Percentiles rank a stretch among this genome's conserved stretches.
These are phyloP conservation scores for Plestiodon gilberti DNA, from an alignment of 2,113 vertebrate species.

Conservation along the genomic window DNA sequence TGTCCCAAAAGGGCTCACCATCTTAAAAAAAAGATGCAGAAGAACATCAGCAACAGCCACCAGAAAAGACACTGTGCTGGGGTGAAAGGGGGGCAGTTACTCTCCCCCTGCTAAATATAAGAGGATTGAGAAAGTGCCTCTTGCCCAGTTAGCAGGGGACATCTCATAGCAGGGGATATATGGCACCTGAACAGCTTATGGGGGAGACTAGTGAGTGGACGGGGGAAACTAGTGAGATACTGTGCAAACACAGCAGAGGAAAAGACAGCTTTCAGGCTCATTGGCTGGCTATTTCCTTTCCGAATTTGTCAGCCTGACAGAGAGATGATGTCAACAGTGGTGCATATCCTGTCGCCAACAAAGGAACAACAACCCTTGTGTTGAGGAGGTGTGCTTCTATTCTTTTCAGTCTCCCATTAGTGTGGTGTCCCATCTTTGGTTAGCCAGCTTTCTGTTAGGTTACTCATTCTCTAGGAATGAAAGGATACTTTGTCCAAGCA, in stretches of 20 bases:
- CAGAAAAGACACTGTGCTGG: too few relatives aligned
- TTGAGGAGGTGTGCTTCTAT: not conserved
- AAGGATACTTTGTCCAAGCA: slow-evolving; percentile 56
- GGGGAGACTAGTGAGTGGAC: not conserved
- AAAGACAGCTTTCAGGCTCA: slow-evolving; percentile 17
- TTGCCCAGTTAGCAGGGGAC: too few relatives aligned
- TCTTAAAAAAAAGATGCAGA: too few relatives aligned
- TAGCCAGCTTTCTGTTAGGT: not conserved
- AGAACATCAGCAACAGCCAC: too few relatives aligned
- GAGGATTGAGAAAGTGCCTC: too few relatives aligned
- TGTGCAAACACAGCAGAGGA: not conserved
- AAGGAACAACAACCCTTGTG: slow-evolving; percentile 43
- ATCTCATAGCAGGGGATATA: too few relatives aligned
- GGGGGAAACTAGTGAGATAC: not conserved
- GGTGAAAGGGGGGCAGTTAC: too few relatives aligned
- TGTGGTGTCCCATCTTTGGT: slow-evolving; percentile 29
- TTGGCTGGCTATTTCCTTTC: slow-evolving; percentile 10
- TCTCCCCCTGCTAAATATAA: too few relatives aligned
- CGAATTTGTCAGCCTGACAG: not conserved
- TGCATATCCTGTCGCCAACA: slow-evolving; percentile 6
- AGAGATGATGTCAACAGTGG: slow-evolving; percentile 41
- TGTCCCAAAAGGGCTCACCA: too few relatives aligned
- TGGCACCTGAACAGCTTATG: too few relatives aligned
- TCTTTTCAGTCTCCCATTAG: slow-evolving; percentile 29
- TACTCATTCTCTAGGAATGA: slow-evolving; percentile 60